Evolutionary conservation across 2,797 vertebrate genomes (phyloP).

Genomic region (Vultur gryphus): DNA sequence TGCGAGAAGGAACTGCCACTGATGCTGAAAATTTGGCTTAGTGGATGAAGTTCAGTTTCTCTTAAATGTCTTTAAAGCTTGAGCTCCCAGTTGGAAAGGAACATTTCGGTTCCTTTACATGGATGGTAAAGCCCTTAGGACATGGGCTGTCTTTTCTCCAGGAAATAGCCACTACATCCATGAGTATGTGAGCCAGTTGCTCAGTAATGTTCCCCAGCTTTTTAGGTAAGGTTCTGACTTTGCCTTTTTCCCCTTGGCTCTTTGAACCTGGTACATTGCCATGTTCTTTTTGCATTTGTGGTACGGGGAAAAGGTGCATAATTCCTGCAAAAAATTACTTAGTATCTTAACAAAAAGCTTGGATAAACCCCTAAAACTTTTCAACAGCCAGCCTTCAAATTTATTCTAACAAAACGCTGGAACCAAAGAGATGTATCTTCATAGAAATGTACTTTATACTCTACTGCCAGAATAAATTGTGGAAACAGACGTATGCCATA

Average conservation of each 20-base stretch:
- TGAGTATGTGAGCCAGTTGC: background rate
- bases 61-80: background rate
- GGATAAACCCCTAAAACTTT: background rate
- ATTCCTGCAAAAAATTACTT: background rate
- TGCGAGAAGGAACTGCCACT: background rate
- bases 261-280: background rate
- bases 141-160: background rate
- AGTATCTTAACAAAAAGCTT: background rate
- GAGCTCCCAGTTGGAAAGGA: background rate
- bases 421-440: background rate
- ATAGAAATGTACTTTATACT: background rate
- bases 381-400: background rate
- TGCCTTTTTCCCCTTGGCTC: background rate
- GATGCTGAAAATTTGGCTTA: background rate
- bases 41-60: background rate
- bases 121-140: background rate
- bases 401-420: background rate
- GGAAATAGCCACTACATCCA: background rate
- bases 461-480: conserved; percentile 5
- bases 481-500: background rate
- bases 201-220: background rate
- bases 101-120: background rate
- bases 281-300: background rate
- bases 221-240: background rate
- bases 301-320: background rate